Base-by-base conservation (phyloP, 2,888 invertebrate species). In the Rotaria socialis region DNA sequence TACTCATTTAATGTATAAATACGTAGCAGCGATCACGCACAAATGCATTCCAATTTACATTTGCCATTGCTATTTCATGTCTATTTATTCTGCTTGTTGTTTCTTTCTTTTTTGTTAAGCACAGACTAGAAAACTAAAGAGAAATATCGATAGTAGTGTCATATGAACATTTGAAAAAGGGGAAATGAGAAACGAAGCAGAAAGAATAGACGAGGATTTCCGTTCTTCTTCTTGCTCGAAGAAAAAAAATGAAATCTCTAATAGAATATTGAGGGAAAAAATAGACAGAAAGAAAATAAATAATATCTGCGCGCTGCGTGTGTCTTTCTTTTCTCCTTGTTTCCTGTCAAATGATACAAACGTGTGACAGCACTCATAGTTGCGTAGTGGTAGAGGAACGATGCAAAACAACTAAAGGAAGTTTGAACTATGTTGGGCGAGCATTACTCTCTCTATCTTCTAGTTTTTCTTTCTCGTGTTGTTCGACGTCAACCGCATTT, bases 261-360 rank as follows among this genome's bases (percentile, higher is more conserved):
- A 27, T n/a, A 60, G 58, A 60, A 60, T 27, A 11, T 60, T n/a
- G n/a, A 60, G 58, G 58, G 27, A 14, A 60, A 60, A 27, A 60
- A 60, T 27, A 8, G 27, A 60, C 58, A 60, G 27, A 10, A n/a
- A n/a, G 27, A n/a, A 60, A 60, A 60, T 60, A 60, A 60, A n/a
- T 60, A 60, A 60, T 19, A 19, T 27, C n/a, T 60, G n/a, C 58
- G 58, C 11, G n/a, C 58, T 60, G 27, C 7, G 11, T 24, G 35
- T 35, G 35, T 35, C 35, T 14, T 60, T 60, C 14, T 24, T 60
- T 60, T 60, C 27, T 60, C 14, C 58, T 60, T 60, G 58, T 60
- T 60, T 60, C 58, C 58, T 60, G 58, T n/a, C n/a, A 60, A 60
- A 60, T 60, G 58, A 60, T 60, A 60, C 27, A 27, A 60, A 60